Evolutionary conservation across 2,113 vertebrate genomes (phyloP), one percentile per base, ranked within the genome.

Genomic region (Ascaphus truei): DNA sequence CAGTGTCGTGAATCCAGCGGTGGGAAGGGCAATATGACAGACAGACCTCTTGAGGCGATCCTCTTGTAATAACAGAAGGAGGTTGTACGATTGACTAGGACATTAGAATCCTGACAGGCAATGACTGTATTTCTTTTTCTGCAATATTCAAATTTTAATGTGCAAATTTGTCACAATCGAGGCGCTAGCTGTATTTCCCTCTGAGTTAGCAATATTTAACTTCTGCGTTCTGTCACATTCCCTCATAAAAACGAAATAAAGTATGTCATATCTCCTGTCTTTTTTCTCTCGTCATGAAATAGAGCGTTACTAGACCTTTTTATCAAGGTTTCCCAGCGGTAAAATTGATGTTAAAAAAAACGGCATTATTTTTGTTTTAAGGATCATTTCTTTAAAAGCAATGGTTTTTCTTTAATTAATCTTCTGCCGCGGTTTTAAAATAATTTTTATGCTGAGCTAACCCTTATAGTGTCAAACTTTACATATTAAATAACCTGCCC

Each of bases 71-170:
- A 69, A 60, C 66, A 69, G 30, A 60, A 56, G 56, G 56, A 60
- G 33, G 66, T 36, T 69, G 66, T 60, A 60, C 53, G 50, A 69
- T 69, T 60, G 56, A 69, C 59, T 51, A 45, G 22, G 56, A 69
- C 66, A 60, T 69, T 60, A 60, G 56, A 60, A 69, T 69, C 45
- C 39, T 69, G 66, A 43, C 47, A 61, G 39, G 56, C 33, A 61
- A 61, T 71, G 47, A 61, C 57, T 61, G 34, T 71, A 71, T 71
- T 61, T 71, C 66, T 71, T 61, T 71, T 71, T 41, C 31, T 50
- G 57, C 67, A 61, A 71, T 71, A 61, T 71, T 71, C 67, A 71
- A 61, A 71, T 71, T 71, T 71, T 71, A 61, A 71, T 71, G 67
- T 71, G 57, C 57, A 61, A 25, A 71, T 71, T 71, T 71, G 67